Evolutionary conservation across 1,140 invertebrate genomes (phyloP).

Genomic region (Planococcus citri): DNA sequence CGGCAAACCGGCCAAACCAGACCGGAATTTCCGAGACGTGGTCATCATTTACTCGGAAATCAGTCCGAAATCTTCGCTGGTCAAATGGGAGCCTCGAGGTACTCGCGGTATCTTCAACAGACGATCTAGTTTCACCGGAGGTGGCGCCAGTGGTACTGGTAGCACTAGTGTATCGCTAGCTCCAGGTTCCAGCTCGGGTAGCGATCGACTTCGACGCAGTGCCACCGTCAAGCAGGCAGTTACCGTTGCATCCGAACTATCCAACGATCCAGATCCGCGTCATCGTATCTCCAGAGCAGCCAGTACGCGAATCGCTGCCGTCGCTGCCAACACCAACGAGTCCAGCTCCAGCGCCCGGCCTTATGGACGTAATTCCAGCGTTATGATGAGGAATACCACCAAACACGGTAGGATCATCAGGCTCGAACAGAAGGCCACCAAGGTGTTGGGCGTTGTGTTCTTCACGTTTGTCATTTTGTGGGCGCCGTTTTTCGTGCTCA

Average conservation of each 20-base stretch:
- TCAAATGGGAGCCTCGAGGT: constrained; percentile 11
- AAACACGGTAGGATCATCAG: constrained; percentile 66
- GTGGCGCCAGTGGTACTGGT: background rate
- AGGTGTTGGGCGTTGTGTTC: constrained; percentile 83
- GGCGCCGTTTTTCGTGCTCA: constrained; percentile 86
- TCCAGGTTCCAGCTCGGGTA: background rate
- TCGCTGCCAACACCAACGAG: background rate
- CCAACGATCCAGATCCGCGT: background rate
- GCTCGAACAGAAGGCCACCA: constrained; percentile 85
- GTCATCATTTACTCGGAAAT: constrained; percentile 20
- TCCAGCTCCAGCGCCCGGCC: constrained; percentile 35
- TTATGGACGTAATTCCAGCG: constrained; percentile 61
- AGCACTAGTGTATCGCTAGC: background rate
- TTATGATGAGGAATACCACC: constrained; percentile 63
- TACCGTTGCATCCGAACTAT: background rate
- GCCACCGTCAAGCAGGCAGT: constrained; percentile 1
- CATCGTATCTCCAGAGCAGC: background rate
- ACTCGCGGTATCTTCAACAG: background rate
- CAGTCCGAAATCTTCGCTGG: constrained; percentile 7
- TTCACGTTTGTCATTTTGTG: constrained; percentile 86
- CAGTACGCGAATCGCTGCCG: constrained; percentile 22
- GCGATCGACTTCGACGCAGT: background rate
- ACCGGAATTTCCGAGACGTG: background rate
- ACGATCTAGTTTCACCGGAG: background rate
- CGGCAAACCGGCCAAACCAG: background rate